Evolutionary conservation across 2,113 vertebrate genomes (phyloP).

Genomic region (Mobula birostris): DNA sequence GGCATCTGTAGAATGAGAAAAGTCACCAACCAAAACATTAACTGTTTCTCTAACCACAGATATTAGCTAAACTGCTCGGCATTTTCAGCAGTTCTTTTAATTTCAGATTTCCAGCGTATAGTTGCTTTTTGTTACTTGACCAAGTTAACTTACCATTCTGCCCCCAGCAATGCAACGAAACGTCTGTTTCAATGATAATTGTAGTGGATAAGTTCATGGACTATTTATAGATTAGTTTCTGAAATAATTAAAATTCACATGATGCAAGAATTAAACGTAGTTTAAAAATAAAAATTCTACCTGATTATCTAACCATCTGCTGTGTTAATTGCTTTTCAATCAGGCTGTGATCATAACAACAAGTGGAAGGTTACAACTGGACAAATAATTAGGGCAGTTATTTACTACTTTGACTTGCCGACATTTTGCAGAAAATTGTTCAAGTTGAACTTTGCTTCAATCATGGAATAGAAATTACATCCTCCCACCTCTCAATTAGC

Average conservation of each 20-base stretch:
- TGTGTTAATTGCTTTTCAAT: conserved; percentile 26
- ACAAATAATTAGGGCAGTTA: neutral
- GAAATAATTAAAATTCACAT: conserved; percentile 21
- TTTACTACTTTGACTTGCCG: neutral
- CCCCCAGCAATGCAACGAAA: too few species aligned
- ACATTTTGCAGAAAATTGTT: neutral
- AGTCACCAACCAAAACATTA: too few species aligned
- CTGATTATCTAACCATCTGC: neutral
- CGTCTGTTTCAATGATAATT: too few species aligned
- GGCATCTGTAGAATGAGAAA: too few species aligned
- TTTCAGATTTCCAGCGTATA: too few species aligned
- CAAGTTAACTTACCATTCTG: too few species aligned
- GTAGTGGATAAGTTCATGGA: too few species aligned
- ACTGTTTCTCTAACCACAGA: too few species aligned
- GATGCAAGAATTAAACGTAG: conserved; percentile 7
- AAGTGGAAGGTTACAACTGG: neutral
- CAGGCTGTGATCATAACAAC: neutral
- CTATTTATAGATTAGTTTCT: neutral
- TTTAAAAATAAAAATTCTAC: neutral
- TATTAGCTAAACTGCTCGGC: too few species aligned
- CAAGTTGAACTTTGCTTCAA: neutral
- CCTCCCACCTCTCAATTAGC: neutral
- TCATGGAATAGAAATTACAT: neutral
- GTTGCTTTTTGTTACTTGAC: too few species aligned
- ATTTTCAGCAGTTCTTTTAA: too few species aligned